Conservation (phyloP, 2,113 vertebrate species). For the Pagrus major region DNA sequence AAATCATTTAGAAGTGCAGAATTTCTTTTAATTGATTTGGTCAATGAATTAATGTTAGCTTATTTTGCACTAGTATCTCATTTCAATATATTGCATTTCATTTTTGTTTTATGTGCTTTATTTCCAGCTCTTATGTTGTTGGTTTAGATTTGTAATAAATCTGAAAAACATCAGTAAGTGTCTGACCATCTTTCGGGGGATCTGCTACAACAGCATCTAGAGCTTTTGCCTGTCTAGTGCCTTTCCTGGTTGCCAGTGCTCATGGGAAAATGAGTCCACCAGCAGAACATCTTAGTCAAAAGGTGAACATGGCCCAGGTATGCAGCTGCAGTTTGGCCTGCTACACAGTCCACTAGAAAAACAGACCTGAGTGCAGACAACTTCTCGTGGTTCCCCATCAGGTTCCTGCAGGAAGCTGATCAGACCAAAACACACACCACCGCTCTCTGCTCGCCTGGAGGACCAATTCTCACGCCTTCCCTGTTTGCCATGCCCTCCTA, state of each 20-base stretch:
- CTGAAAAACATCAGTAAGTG: too few relatives aligned
- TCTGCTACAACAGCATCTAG: not conserved
- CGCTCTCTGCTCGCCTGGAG: not conserved
- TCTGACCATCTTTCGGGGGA: too few relatives aligned
- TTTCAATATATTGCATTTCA: too few relatives aligned
- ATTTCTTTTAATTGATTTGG: too few relatives aligned
- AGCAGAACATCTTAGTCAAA: not conserved
- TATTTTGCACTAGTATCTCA: too few relatives aligned
- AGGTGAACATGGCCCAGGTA: conserved; percentile 6
- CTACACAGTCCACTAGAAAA: conserved; percentile 8
- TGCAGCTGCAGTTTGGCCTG: not conserved
- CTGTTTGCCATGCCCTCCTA: conserved; percentile 27
- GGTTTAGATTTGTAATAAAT: too few relatives aligned
- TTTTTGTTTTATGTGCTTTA: too few relatives aligned
- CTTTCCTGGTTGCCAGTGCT: not conserved
- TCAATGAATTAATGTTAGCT: too few relatives aligned
- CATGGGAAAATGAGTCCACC: not conserved
- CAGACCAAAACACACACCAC: conserved; percentile 20
- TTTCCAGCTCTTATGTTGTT: too few relatives aligned
- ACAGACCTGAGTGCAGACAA: conserved; percentile 30
- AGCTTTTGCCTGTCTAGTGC: not conserved
- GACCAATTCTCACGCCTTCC: conserved; percentile 15
- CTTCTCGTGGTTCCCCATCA: conserved; percentile 20
- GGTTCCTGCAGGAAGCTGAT: conserved; percentile 22
- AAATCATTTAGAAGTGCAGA: too few relatives aligned